Evolutionary conservation across 2,797 vertebrate species (phyloP), one percentile per base, ranked within the genome.

Genomic region (Arremon brunneinucha): DNA sequence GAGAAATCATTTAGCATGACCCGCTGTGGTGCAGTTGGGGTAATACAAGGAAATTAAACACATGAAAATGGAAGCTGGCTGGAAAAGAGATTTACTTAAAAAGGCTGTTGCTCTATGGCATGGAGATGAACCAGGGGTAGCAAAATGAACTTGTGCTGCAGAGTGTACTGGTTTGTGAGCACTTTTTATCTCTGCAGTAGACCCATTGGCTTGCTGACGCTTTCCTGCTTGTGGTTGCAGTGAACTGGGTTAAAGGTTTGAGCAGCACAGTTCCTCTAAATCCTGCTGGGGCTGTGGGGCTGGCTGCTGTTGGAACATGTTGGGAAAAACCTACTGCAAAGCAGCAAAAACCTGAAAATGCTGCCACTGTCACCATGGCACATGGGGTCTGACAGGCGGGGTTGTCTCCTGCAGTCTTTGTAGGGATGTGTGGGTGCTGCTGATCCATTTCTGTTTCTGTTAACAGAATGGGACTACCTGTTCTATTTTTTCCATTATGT

Each of bases 401-500:
- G 55, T 44, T 76, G 71, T 44, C 75, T 94, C 83, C 84, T 74
- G 8, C 43, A 74, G 71, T 60, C 83, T 90, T 93, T 92, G 78
- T 69, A 85, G 86, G 87, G 87, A 50, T 81, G 50, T 71, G 62
- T 80, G 78, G 59, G 87, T 96, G 94, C 75, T 95, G 90, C 89
- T 59, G 34, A 20, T 46, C 49, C 20, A 5, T 82, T 56, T 57
- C 44, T 0, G 0, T 28, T 90, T 90, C 72, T 49, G 0, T 69
- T 49, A 60, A 56, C 12, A 28, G 26, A 28, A 15, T 32, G 14
- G 16, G 27, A 43, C 17, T 63, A 23, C 30, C 15, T 60, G 12
- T n/a, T 35, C 13, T 30, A 4, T 2, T 28, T 52, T 50, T 32
- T 57, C 11, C 5, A 1, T 9, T 5, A 3, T 57, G 18, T 70